phyloP scores from a whole-genome alignment of 2,113 vertebrate genomes.

The Agelaius phoeniceus region DNA sequence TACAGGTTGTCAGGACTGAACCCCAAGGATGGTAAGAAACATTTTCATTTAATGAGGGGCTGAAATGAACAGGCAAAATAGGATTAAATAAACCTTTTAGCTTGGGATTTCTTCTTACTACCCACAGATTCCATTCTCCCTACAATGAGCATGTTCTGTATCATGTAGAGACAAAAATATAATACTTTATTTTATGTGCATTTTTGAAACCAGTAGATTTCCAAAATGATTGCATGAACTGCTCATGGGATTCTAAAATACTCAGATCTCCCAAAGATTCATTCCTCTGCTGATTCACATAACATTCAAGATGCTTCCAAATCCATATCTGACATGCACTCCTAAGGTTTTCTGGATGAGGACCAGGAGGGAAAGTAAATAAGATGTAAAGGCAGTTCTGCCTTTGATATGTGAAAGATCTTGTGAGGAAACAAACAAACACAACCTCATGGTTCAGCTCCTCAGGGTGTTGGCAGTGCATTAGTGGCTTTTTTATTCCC shows the following conservation, averaged over 20 bases:
- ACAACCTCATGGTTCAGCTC: background rate
- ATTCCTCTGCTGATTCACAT: background rate
- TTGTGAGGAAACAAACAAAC: background rate
- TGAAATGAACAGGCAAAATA: background rate
- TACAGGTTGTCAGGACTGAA: conserved; percentile 44
- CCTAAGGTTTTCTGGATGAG: background rate
- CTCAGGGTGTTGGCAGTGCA: background rate
- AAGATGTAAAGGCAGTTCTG: background rate
- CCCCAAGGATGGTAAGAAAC: conserved; percentile 65
- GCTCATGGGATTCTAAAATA: background rate
- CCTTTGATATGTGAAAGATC: background rate
- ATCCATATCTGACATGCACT: background rate
- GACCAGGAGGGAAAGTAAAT: background rate
- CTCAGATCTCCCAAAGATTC: background rate
- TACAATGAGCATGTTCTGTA: background rate
- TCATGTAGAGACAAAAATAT: background rate
- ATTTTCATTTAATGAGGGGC: background rate
- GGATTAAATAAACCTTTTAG: background rate
- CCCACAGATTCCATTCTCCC: background rate
- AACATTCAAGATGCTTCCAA: background rate
- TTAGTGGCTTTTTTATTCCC: background rate
- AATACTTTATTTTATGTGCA: background rate
- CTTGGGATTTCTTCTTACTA: background rate
- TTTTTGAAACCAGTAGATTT: background rate
- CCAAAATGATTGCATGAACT: background rate